phyloP scores from a whole-genome alignment of 2,888 invertebrate species.

The Trachelus troglodyta region DNA sequence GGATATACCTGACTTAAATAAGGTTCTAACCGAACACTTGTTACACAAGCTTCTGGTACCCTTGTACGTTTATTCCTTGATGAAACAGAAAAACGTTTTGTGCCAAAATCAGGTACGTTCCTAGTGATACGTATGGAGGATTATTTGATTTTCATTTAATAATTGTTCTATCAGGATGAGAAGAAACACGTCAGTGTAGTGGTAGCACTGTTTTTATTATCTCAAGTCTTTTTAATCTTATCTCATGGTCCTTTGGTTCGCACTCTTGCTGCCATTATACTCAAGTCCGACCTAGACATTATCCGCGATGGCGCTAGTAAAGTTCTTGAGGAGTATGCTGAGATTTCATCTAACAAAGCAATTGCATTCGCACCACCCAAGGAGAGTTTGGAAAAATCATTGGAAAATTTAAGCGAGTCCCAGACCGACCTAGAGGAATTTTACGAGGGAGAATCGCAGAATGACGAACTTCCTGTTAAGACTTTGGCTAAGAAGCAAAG shows the following conservation, averaged over 20 bases:
- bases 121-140: constrained; percentile 38
- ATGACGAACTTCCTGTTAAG: not conserved
- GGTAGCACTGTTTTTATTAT: constrained; percentile 89
- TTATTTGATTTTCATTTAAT: not conserved
- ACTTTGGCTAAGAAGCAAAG: constrained; percentile 7
- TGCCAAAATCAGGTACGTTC: constrained; percentile 63
- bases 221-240: constrained; percentile 95
- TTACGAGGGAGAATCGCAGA: constrained; percentile 7
- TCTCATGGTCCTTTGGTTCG: constrained; percentile 92
- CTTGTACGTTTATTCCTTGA: constrained; percentile 91
- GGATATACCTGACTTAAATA: constrained; percentile 91
- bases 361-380: constrained; percentile 78
- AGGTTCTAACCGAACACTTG: constrained; percentile 93
- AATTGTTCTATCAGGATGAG: constrained; percentile 49
- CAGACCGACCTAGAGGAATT: constrained; percentile 30
- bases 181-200: constrained; percentile 76
- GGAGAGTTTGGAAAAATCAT: constrained; percentile 81
- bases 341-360: constrained; percentile 65
- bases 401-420: constrained; percentile 68
- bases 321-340: constrained; percentile 75
- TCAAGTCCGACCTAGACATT: constrained; percentile 82
- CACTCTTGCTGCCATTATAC: constrained; percentile 88
- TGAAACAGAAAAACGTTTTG: constrained; percentile 59
- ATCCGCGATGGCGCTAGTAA: constrained; percentile 78
- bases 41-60: constrained; percentile 93